A percentile compares a stretch with the other conserved stretches of the same genome.
Evolutionary conservation across 2,797 vertebrate species (phyloP).

Genomic region (Phataginus tricuspis): DNA sequence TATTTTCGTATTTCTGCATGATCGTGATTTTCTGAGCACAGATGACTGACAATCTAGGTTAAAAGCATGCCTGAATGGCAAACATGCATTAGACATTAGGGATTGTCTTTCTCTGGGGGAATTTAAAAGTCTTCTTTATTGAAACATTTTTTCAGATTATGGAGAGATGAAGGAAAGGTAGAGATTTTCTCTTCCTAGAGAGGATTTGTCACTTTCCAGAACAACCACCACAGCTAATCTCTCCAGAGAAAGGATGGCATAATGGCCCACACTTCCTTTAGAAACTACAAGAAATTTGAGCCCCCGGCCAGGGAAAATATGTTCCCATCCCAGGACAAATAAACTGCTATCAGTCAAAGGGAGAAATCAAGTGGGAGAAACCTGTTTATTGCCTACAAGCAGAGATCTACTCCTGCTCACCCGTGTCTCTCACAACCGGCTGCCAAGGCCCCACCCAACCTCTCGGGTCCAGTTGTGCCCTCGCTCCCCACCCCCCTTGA

Average conservation of each 20-base stretch:
- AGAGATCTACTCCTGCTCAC: no score
- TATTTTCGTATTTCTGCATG: not conserved
- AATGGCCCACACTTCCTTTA: rapidly evolving
- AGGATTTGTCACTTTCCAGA: not conserved
- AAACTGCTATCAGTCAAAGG: no score
- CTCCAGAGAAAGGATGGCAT: not conserved
- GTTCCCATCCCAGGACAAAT: no score
- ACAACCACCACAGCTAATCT: not conserved
- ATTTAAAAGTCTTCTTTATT: not conserved
- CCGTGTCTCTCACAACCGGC: no score
- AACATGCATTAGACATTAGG: not conserved
- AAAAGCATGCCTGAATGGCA: not conserved
- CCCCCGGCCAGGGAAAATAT: no score
- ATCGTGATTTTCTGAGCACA: not conserved
- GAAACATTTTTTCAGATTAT: not conserved
- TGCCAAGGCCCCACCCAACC: no score
- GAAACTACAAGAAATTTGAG: not conserved
- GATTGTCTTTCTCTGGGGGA: not conserved
- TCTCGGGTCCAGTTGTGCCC: no score
- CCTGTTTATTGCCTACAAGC: no score
- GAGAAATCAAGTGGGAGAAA: no score
- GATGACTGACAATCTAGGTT: not conserved
- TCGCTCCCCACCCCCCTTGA: no score
- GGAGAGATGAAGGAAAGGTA: not conserved
- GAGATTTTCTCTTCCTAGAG: not conserved